Evolutionary conservation across 1,140 invertebrate species (phyloP).

Genomic region (Neodiprion fabricii): DNA sequence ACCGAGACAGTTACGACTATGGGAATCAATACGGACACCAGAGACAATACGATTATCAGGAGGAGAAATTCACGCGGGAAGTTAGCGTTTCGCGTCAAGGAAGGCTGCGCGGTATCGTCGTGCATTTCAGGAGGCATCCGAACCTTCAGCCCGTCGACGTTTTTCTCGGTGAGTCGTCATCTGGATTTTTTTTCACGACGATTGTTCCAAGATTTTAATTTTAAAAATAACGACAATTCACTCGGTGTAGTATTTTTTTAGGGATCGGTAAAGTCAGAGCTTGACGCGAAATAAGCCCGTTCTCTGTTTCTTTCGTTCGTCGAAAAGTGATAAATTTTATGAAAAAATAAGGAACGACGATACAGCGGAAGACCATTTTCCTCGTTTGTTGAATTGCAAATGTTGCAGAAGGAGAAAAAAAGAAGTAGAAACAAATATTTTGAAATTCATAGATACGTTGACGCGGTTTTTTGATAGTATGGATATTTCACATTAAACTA

Average conservation of each 20-base stretch:
- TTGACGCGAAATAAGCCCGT: too few relatives aligned
- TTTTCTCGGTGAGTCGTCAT: constrained; percentile 48
- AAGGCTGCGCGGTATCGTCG: constrained; percentile 43
- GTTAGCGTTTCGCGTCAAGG: constrained; percentile 51
- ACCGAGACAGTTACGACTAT: constrained; percentile 42
- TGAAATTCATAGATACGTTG: too few relatives aligned
- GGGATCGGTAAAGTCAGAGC: not conserved
- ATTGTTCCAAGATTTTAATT: too few relatives aligned
- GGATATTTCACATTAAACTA: too few relatives aligned
- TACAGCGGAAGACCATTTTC: too few relatives aligned
- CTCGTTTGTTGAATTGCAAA: too few relatives aligned
- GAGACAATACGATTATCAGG: constrained; percentile 32
- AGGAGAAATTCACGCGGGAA: constrained; percentile 44
- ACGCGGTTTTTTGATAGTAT: too few relatives aligned
- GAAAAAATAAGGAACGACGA: too few relatives aligned
- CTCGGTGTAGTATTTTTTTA: not conserved
- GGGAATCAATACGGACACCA: constrained; percentile 40
- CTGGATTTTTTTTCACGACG: not conserved
- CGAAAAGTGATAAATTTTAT: too few relatives aligned
- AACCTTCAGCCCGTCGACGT: constrained; percentile 53
- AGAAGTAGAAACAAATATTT: too few relatives aligned
- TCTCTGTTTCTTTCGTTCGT: too few relatives aligned
- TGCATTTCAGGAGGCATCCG: constrained; percentile 41
- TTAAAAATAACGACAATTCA: not conserved
- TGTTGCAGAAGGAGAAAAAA: too few relatives aligned